phyloP scores from a whole-genome alignment of 2,113 vertebrate species.

The Nycticebus coucang region DNA sequence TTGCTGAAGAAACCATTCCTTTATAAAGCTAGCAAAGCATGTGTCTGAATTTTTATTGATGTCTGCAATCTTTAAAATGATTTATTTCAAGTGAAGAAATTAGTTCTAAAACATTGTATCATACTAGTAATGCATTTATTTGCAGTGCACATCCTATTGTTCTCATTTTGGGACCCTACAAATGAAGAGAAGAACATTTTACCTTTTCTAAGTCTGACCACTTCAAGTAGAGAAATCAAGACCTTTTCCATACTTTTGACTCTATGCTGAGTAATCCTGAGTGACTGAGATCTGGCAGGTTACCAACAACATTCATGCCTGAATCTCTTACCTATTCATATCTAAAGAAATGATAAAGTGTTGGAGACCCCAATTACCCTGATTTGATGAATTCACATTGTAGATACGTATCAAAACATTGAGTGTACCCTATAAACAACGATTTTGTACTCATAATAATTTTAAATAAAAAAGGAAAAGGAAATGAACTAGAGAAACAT shows the following conservation, averaged over 20 bases:
- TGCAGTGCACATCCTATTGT: neutral
- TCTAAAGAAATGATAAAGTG: neutral
- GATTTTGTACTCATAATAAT: too few species aligned
- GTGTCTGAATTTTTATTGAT: slow-evolving; percentile 7
- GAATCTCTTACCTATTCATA: slow-evolving; percentile 23
- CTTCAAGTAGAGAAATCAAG: neutral
- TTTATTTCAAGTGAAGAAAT: slow-evolving; percentile 21
- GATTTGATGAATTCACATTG: too few species aligned
- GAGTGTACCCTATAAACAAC: too few species aligned
- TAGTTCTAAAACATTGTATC: neutral
- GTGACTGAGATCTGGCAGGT: neutral
- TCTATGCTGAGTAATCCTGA: neutral
- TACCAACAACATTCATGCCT: neutral
- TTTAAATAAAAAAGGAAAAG: neutral
- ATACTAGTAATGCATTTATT: neutral
- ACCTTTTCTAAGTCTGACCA: neutral
- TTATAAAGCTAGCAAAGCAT: neutral
- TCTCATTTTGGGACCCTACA: neutral
- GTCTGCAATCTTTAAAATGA: neutral
- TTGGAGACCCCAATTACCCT: too few species aligned
- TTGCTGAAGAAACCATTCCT: neutral
- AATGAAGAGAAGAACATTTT: neutral
- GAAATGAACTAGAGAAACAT: neutral
- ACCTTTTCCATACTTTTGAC: neutral
- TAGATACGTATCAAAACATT: too few species aligned